phyloP scores from a whole-genome alignment of 2,113 vertebrate genomes.

The Cyphomyrus plagiostoma region DNA sequence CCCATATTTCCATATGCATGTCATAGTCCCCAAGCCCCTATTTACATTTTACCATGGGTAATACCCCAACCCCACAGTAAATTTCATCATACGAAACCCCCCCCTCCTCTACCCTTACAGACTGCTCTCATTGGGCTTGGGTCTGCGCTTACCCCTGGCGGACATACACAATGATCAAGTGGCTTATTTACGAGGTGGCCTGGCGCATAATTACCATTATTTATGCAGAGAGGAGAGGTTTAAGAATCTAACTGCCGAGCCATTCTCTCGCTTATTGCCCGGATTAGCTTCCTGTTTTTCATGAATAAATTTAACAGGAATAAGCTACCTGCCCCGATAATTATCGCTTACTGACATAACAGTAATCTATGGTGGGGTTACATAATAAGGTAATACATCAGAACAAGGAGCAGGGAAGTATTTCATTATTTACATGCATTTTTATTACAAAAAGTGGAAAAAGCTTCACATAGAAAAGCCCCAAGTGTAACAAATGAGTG shows the following conservation, averaged over 20 bases:
- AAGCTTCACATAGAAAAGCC: not conserved
- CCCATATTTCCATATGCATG: not conserved
- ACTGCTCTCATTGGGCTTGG: not conserved
- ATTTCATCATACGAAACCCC: not conserved
- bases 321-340: not conserved
- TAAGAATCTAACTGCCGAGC: not conserved
- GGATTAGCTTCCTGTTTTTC: not conserved
- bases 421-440: not conserved
- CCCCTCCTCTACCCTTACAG: not conserved
- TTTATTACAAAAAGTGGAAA: not conserved
- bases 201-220: not conserved
- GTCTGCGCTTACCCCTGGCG: not conserved
- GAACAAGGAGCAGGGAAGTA: not conserved
- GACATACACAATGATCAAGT: not conserved
- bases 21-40: not conserved
- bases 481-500: not conserved
- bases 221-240: not conserved
- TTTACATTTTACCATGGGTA: not conserved
- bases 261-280: not conserved
- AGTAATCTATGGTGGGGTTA: not conserved
- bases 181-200: not conserved
- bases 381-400: constrained; percentile 12
- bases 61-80: not conserved
- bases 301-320: not conserved
- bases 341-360: not conserved